A percentile compares a stretch with the other conserved stretches of the same genome.
Conservation (phyloP, 2,888 invertebrate genomes). For the Drosophila aldrichi region DNA sequence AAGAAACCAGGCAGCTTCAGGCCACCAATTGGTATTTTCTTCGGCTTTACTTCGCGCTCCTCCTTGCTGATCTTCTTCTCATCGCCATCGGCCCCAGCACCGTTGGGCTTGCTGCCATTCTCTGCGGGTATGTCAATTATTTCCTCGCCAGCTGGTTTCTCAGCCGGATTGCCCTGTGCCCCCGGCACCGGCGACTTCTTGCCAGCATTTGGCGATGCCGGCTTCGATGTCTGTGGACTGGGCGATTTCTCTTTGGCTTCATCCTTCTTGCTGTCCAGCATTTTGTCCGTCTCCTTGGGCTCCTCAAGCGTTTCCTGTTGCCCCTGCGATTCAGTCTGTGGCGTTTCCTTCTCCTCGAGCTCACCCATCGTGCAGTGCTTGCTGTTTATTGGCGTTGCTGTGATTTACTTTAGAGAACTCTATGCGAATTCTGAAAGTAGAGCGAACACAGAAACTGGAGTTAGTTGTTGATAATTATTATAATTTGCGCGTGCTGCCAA, state of each 20-base stretch:
- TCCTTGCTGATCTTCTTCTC: conserved; percentile 87
- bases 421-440: conserved; percentile 53
- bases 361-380: conserved; percentile 80
- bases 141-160: conserved; percentile 75
- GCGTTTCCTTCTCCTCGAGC: conserved; percentile 85
- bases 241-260: conserved; percentile 66
- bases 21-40: conserved; percentile 94
- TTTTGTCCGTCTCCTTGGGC: conserved; percentile 85
- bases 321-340: conserved; percentile 80
- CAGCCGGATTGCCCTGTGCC: conserved; percentile 26
- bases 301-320: conserved; percentile 82
- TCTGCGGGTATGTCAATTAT: conserved; percentile 83
- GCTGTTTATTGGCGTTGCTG: conserved; percentile 4
- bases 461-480: conserved; percentile 1
- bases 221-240: conserved; percentile 73
- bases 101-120: conserved; percentile 59
- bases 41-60: conserved; percentile 91
- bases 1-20: conserved; percentile 95
- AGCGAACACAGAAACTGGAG: not conserved
- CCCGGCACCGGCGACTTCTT: conserved; percentile 59
- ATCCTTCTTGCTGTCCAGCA: conserved; percentile 82
- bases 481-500: conserved; percentile 22
- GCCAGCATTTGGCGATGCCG: conserved; percentile 71
- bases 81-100: conserved; percentile 51
- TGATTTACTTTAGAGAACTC: conserved; percentile 57